These are phyloP conservation scores for Aproaerema taeniolella DNA, from an alignment of 2,888 invertebrate species.

Conservation along the genomic window DNA sequence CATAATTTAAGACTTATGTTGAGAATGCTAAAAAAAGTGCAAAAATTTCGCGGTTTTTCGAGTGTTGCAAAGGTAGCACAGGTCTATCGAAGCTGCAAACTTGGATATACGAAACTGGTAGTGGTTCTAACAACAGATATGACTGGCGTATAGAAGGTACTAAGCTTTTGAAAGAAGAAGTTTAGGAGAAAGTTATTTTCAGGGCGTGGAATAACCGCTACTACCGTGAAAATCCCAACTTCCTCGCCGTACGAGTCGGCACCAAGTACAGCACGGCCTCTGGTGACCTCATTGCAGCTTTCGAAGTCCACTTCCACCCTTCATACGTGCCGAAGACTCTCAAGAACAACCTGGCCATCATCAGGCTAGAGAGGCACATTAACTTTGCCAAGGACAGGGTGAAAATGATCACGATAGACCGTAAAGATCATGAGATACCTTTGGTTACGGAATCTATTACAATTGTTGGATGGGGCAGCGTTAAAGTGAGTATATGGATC, in stretches of 20 bases:
- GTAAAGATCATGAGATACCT: slow-evolving; percentile 27
- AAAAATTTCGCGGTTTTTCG: too few relatives aligned
- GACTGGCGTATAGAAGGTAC: too few relatives aligned
- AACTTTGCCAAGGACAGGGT: slow-evolving; percentile 27
- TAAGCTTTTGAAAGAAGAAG: not conserved
- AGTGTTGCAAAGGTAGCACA: too few relatives aligned
- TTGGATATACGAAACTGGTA: too few relatives aligned
- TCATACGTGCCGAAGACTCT: slow-evolving; percentile 46
- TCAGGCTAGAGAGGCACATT: slow-evolving; percentile 40
- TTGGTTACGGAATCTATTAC: slow-evolving; percentile 39
- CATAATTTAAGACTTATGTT: too few relatives aligned
- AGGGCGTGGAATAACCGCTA: slow-evolving; percentile 37
- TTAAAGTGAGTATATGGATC: slow-evolving; percentile 35
- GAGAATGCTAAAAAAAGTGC: too few relatives aligned
- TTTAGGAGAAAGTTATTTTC: not conserved
- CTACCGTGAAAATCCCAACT: slow-evolving; percentile 55
- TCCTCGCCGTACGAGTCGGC: slow-evolving; percentile 53
- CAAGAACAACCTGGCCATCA: slow-evolving; percentile 45
- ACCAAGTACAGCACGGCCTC: slow-evolving; percentile 44
- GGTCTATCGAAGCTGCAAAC: too few relatives aligned
- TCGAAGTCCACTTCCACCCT: slow-evolving; percentile 58
- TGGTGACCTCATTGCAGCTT: slow-evolving; percentile 44
- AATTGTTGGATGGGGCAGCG: slow-evolving; percentile 59
- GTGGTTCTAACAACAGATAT: too few relatives aligned
- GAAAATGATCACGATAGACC: slow-evolving; percentile 50